Base-by-base conservation (phyloP, 2,113 vertebrate genomes). In the Chionis minor region DNA sequence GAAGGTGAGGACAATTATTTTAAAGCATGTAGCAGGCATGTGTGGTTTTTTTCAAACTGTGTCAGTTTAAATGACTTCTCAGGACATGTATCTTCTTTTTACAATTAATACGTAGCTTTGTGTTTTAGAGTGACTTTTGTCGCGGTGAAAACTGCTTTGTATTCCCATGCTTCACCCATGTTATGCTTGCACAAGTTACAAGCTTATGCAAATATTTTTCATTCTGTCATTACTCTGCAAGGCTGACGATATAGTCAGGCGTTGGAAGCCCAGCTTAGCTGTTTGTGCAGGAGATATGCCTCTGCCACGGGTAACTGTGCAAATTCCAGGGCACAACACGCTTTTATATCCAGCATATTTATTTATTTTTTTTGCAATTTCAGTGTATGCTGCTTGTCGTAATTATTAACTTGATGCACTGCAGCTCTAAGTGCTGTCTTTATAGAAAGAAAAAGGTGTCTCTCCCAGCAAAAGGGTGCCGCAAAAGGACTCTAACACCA, bases 161-260 rank as follows among this genome's bases (percentile, higher is more conserved):
- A 65, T 97, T 96, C 75, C 73, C 54, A 17, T 35, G 72, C 69
- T 86, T 78, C 65, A 38, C 80, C 71, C 83, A 6, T 66, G 5
- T 75, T 63, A n/a, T 30, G 14, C 87, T 83, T 33, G 63, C 77
- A 93, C 61, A 90, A 88, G 85, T 92, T 93, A 83, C 70, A 56
- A n/a, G 82, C 63, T 96, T 86, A 86, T 90, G 93, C 85, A 95
- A 93, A 94, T 93, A 88, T 79, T 90, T 86, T 78, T 86, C 74
- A 51, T 90, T 85, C 86, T 8, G 2, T 86, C 86, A 58, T 78
- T 92, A 30, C 63, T 86, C 58, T 24, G 26, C 26, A 28, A 82
- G 45, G 51, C 70, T 93, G 33, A 88, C 66, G 66, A 49, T 90
- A 62, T 14, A 86, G 70, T 35, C 45, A 33, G 67, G 62, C 71